A percentile compares a stretch with the other conserved stretches of the same genome.
Evolutionary conservation across 64 coral and sea anemone species (phyloP).

Genomic region (Dendrophyllia cribrosa): DNA sequence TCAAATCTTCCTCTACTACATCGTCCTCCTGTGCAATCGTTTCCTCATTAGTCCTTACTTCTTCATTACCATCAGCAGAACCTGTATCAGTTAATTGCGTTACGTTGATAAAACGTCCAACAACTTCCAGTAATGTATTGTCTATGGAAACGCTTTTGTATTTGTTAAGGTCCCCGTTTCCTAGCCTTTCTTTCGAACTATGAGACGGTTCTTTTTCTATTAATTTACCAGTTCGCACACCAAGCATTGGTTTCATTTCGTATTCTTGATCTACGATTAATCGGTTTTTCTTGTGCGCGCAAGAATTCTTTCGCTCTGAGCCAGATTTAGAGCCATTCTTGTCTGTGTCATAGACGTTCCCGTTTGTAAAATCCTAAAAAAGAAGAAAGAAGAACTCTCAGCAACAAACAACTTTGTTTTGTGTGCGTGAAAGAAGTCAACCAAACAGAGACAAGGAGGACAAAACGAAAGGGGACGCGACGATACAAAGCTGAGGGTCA

Average conservation of each 20-base stretch:
- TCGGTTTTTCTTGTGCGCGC: constrained; percentile 19
- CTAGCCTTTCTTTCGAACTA: constrained; percentile 5
- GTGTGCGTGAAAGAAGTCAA: not conserved
- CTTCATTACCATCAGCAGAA: not conserved
- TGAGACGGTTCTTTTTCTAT: not conserved
- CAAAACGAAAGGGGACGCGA: no score
- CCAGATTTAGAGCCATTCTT: constrained; percentile 9
- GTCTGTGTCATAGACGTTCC: not conserved
- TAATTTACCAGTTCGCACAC: constrained; percentile 25
- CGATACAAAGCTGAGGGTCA: no score
- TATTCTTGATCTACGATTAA: not conserved
- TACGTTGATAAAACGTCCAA: constrained; percentile 36
- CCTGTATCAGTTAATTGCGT: not conserved
- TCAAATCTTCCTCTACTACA: not conserved
- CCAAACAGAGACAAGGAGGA: no score
- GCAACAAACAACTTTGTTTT: not conserved
- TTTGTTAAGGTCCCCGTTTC: constrained; percentile 34
- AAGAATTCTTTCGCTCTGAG: not conserved
- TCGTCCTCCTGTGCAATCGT: not conserved
- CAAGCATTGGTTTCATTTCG: constrained; percentile 49
- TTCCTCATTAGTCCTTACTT: not conserved
- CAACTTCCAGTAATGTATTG: not conserved
- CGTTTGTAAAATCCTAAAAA: constrained; percentile 12
- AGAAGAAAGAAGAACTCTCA: not conserved
- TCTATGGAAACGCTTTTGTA: constrained; percentile 15